phyloP scores from a whole-genome alignment of 2,797 vertebrate species.

The Smutsia gigantea region DNA sequence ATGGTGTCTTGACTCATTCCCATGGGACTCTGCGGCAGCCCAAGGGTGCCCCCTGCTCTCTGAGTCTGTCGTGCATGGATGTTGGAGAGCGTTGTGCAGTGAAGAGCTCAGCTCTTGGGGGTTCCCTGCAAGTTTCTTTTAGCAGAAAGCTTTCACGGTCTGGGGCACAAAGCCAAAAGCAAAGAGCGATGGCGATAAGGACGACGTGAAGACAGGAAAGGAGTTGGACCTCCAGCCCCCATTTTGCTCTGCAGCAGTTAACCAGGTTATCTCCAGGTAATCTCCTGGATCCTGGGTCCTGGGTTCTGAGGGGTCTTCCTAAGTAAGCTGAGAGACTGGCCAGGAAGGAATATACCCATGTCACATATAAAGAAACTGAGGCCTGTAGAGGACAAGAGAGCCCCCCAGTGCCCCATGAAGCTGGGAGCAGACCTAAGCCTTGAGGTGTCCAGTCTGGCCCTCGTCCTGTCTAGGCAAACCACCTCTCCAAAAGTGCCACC shows the following conservation, averaged over 20 bases:
- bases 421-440: background rate
- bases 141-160: background rate
- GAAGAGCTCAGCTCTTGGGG: background rate
- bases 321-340: background rate
- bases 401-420: background rate
- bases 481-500: background rate
- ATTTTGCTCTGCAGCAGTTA: background rate
- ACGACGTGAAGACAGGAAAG: background rate
- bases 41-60: background rate
- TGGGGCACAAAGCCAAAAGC: background rate
- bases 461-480: background rate
- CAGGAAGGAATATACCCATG: background rate
- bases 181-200: background rate
- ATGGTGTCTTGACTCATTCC: background rate
- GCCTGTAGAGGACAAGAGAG: background rate
- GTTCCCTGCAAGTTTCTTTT: background rate
- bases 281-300: background rate
- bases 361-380: background rate
- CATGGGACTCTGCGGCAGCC: constrained; percentile 22
- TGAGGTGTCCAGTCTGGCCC: background rate
- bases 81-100: background rate
- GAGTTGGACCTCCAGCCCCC: background rate
- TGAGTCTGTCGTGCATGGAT: background rate
- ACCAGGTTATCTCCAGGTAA: too few relatives aligned
- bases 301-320: background rate